phyloP scores from a whole-genome alignment of 2,797 vertebrate genomes.

The Spheniscus humboldti region DNA sequence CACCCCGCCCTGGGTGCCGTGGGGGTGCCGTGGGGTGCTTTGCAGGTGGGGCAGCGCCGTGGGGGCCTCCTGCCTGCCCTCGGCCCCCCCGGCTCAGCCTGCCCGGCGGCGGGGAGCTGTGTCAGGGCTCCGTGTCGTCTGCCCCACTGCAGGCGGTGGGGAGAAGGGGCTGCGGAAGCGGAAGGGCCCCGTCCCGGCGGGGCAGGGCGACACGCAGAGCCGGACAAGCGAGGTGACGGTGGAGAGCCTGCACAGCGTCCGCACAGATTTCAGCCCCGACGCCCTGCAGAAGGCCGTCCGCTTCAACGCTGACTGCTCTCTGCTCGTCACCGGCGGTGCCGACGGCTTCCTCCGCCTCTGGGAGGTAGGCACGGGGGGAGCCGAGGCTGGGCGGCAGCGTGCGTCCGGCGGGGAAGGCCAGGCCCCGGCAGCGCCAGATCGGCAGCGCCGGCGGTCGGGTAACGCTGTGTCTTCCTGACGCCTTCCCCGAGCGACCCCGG shows the following conservation, averaged over 20 bases:
- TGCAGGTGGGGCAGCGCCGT: fast-evolving
- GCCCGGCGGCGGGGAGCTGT: fast-evolving
- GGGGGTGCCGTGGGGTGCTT: too few relatives aligned
- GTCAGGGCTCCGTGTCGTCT: background rate
- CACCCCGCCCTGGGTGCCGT: fast-evolving
- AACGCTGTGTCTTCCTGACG: fast-evolving
- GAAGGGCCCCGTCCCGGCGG: background rate
- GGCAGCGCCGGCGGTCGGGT: fast-evolving
- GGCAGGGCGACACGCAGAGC: slow-evolving; percentile 40
- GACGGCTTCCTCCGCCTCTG: slow-evolving; percentile 89
- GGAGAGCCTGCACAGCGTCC: slow-evolving; percentile 77
- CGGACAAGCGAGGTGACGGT: slow-evolving; percentile 76
- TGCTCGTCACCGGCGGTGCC: slow-evolving; percentile 87
- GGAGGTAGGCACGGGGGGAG: slow-evolving; percentile 76
- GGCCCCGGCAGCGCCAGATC: fast-evolving
- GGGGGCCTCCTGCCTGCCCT: background rate
- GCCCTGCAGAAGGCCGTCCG: slow-evolving; percentile 90
- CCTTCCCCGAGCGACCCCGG: background rate
- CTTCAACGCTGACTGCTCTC: slow-evolving; percentile 81
- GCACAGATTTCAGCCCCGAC: slow-evolving; percentile 87
- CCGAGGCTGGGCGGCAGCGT: fast-evolving
- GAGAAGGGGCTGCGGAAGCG: slow-evolving; percentile 7
- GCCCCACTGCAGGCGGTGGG: background rate
- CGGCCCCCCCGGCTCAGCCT: background rate
- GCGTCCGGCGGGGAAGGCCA: fast-evolving